Evolutionary conservation across 2,888 invertebrate species (phyloP).

Genomic region (Dicroscelio sp.): DNA sequence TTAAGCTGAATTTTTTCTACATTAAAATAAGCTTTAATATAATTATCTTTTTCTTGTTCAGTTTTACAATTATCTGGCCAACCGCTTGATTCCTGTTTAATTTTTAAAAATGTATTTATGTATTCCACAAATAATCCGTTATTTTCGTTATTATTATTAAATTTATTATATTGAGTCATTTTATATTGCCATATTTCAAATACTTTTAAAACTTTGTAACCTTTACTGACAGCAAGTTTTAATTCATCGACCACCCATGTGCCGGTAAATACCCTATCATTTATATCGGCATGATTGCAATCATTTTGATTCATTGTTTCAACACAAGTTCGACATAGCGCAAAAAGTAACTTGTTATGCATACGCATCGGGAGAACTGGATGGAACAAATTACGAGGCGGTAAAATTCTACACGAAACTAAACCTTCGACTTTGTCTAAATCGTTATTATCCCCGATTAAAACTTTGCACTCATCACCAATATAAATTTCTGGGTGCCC

Average conservation of each 20-base stretch:
- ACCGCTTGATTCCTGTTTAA: no score
- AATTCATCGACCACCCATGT: neutral
- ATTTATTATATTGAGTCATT: neutral
- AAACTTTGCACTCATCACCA: neutral
- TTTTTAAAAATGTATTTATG: constrained; percentile 57
- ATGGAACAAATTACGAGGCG: constrained; percentile 72
- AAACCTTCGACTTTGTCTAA: constrained; percentile 75
- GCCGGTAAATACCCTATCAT: neutral
- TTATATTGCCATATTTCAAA: constrained; percentile 89
- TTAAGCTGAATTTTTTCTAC: no score
- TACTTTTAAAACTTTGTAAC: constrained; percentile 84
- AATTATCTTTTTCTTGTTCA: no score
- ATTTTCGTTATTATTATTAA: neutral
- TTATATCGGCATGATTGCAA: neutral
- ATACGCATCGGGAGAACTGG: constrained; percentile 65
- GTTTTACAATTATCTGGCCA: no score
- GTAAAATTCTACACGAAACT: constrained; percentile 83
- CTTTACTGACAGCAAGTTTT: neutral
- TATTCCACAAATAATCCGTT: constrained; percentile 49
- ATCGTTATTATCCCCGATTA: constrained; percentile 47
- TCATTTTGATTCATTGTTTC: constrained; percentile 83
- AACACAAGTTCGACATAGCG: constrained; percentile 89
- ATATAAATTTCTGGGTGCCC: neutral
- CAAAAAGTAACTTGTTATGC: constrained; percentile 88
- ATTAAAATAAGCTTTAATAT: no score